Conservation (phyloP, 2,888 invertebrate genomes). For the Drosophila borealis region DNA sequence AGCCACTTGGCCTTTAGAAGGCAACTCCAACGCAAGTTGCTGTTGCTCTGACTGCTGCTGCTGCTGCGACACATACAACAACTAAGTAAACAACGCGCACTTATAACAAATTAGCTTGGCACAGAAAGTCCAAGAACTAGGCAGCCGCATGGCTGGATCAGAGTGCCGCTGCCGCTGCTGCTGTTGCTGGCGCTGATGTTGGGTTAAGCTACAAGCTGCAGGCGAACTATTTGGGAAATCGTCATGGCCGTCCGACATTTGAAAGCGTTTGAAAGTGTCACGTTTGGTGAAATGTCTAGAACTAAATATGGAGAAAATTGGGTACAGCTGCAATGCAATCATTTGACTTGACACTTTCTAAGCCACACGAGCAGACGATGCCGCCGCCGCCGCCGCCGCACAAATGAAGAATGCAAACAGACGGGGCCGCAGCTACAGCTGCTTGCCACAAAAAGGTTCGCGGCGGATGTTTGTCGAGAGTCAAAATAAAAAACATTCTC, state of each 20-base stretch:
- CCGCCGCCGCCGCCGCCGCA: conserved; percentile 18
- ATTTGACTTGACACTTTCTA: conserved; percentile 79
- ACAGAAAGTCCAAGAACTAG: conserved; percentile 56
- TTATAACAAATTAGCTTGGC: conserved; percentile 72
- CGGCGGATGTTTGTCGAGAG: conserved; percentile 70
- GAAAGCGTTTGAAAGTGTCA: conserved; percentile 80
- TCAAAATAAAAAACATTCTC: conserved; percentile 21
- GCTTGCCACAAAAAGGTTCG: conserved; percentile 51
- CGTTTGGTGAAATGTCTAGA: conserved; percentile 74
- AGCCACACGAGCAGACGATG: conserved; percentile 43
- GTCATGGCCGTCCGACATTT: conserved; percentile 55
- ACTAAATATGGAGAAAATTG: conserved; percentile 81
- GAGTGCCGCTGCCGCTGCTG: conserved; percentile 11
- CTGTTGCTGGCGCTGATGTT: conserved; percentile 11
- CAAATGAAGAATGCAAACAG: conserved; percentile 71
- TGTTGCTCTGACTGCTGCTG: conserved; percentile 40
- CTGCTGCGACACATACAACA: conserved; percentile 64
- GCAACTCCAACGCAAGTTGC: conserved; percentile 59
- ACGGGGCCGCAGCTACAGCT: conserved; percentile 20
- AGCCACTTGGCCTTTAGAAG: conserved; percentile 60
- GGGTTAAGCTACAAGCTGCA: conserved; percentile 24
- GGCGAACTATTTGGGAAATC: conserved; percentile 42
- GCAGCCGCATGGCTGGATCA: conserved; percentile 31
- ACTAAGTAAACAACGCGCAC: conserved; percentile 57
- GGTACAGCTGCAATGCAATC: conserved; percentile 69